These are phyloP conservation scores for Eulemur mongoz DNA, from an alignment of 2,797 vertebrate genomes.

Conservation along the genomic window DNA sequence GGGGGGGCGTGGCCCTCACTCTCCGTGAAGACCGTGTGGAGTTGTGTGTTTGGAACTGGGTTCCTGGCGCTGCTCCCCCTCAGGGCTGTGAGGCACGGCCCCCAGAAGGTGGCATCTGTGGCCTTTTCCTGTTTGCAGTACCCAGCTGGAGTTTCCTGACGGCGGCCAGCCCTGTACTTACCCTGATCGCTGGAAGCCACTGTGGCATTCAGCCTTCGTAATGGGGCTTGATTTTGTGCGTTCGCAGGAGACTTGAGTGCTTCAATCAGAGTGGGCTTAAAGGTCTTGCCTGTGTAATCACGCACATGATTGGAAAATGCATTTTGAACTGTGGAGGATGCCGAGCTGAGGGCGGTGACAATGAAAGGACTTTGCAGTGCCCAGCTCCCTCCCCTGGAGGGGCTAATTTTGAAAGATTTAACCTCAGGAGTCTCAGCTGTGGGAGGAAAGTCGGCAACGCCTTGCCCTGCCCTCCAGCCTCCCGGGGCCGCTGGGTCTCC, in stretches of 20 bases:
- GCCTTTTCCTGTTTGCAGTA: neutral
- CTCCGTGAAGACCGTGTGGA: neutral
- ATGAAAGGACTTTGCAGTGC: neutral
- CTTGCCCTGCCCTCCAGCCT: neutral
- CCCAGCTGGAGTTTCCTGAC: slow-evolving; percentile 55
- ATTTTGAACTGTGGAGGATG: neutral
- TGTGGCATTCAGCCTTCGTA: neutral
- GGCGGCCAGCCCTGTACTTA: slow-evolving; percentile 57
- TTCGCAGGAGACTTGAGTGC: slow-evolving; percentile 37
- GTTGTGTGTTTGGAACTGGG: neutral
- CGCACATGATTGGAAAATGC: neutral
- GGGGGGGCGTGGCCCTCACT: neutral
- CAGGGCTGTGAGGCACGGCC: neutral
- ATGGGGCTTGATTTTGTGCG: neutral
- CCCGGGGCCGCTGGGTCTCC: too few relatives aligned
- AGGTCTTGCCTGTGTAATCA: neutral
- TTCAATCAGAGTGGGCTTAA: neutral
- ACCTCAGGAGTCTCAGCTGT: neutral
- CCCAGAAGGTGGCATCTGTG: neutral
- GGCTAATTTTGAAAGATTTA: neutral
- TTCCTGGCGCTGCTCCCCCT: neutral
- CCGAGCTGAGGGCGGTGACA: too few relatives aligned
- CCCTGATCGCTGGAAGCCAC: neutral
- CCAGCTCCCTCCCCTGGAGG: neutral
- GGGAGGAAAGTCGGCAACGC: accelerated